A percentile compares a stretch with the other conserved stretches of the same genome.
Conservation (phyloP, 2,888 invertebrate genomes). For the Panorpa germanica region DNA sequence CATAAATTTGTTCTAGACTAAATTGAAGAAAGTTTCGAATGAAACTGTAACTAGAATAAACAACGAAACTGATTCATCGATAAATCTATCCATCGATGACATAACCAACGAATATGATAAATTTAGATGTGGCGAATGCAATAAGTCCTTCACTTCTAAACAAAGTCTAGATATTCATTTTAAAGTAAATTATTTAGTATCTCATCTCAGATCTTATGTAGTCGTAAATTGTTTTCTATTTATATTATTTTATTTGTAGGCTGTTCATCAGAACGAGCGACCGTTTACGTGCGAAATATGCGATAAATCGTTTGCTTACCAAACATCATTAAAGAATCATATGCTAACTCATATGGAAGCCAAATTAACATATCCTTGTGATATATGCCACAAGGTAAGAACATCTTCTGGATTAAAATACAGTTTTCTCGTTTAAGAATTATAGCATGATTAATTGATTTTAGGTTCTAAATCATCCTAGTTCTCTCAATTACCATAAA, state of each 20-base stretch:
- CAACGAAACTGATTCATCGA: background rate
- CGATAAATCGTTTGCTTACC: slow-evolving; percentile 36
- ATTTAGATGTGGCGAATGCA: slow-evolving; percentile 33
- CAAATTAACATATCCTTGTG: slow-evolving; percentile 36
- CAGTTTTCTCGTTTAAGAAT: no score
- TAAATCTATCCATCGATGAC: slow-evolving; percentile 2
- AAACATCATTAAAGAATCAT: slow-evolving; percentile 39
- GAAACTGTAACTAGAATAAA: no score
- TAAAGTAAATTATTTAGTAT: slow-evolving; percentile 21
- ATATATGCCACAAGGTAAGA: slow-evolving; percentile 42
- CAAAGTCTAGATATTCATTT: slow-evolving; percentile 38
- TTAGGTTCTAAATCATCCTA: slow-evolving; percentile 55
- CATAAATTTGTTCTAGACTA: no score
- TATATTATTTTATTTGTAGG: slow-evolving; percentile 18
- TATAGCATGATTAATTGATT: no score
- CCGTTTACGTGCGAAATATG: slow-evolving; percentile 37
- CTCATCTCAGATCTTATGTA: background rate
- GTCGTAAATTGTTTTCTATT: slow-evolving; percentile 1
- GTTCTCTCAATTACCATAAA: slow-evolving; percentile 56
- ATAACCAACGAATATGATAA: no score
- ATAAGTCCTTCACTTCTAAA: slow-evolving; percentile 36
- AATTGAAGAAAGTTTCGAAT: no score
- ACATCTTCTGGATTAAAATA: no score
- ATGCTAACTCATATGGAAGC: slow-evolving; percentile 28
- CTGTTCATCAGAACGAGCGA: slow-evolving; percentile 33